These are phyloP conservation scores for Trachymyrmex septentrionalis DNA, from an alignment of 1,140 invertebrate species.

Conservation along the genomic window DNA sequence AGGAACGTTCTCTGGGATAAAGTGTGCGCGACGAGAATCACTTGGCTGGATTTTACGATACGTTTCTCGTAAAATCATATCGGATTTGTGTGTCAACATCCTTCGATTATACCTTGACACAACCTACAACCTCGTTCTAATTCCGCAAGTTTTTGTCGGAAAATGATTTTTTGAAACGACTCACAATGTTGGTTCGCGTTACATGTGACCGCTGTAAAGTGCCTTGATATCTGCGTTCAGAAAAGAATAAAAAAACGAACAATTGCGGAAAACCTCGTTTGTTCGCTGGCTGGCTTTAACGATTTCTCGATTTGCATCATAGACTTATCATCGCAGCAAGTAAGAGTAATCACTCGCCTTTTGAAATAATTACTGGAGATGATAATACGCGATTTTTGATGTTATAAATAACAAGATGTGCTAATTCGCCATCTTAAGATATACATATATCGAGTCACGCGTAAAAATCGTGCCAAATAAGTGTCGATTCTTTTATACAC, in stretches of 20 bases:
- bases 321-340: background rate
- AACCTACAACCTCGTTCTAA: constrained; percentile 27
- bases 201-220: background rate
- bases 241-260: background rate
- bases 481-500: background rate
- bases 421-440: constrained; percentile 3
- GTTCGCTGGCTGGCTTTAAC: background rate
- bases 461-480: background rate
- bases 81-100: constrained; percentile 50
- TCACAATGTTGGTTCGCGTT: background rate
- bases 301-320: background rate
- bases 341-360: background rate
- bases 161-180: constrained; percentile 6
- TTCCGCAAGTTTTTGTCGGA: constrained; percentile 24
- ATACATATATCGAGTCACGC: background rate
- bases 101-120: constrained; percentile 40
- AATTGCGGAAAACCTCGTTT: constrained; percentile 25
- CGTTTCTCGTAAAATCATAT: constrained; percentile 38
- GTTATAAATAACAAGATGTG: constrained; percentile 8
- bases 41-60: background rate
- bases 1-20: no score
- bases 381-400: background rate
- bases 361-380: background rate
- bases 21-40: background rate
- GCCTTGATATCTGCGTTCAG: background rate